Evolutionary conservation across 2,113 vertebrate genomes (phyloP).

Genomic region (Ictidomys tridecemlineatus): DNA sequence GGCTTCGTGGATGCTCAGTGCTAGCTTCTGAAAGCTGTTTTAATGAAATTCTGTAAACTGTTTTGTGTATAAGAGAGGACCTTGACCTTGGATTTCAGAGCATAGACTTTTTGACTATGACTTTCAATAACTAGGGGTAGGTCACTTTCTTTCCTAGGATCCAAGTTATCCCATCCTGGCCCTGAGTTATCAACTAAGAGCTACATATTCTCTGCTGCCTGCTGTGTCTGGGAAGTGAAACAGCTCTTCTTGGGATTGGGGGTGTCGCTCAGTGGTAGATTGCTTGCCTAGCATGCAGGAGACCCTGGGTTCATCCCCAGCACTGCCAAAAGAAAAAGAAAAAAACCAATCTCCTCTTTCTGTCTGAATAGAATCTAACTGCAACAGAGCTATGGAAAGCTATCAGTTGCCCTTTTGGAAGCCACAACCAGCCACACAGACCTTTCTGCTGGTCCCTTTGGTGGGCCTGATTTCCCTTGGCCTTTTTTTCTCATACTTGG

Average conservation of each 20-base stretch:
- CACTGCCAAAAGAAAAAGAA: not conserved
- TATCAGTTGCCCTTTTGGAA: not conserved
- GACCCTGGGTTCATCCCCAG: not conserved
- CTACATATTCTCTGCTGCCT: not conserved
- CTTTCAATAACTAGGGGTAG: not conserved
- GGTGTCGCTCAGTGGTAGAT: not conserved
- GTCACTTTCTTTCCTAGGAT: conserved; percentile 11
- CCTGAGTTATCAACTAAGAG: not conserved
- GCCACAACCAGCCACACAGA: not conserved
- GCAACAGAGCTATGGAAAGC: not conserved
- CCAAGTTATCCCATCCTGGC: not conserved
- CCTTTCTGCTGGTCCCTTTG: not conserved
- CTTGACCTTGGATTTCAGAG: conserved; percentile 29
- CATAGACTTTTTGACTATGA: not conserved
- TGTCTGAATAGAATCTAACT: not conserved
- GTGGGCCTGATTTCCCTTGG: not conserved
- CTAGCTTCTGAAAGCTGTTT: not conserved
- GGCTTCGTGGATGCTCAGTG: not conserved
- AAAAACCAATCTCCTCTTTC: not conserved
- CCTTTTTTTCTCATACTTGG: not conserved
- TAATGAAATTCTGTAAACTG: not conserved
- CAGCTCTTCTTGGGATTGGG: not conserved
- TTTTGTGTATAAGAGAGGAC: not conserved
- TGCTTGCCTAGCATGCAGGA: not conserved
- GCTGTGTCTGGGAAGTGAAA: not conserved